Conservation (phyloP, 2,797 vertebrate species). For the Scleropages formosus region DNA sequence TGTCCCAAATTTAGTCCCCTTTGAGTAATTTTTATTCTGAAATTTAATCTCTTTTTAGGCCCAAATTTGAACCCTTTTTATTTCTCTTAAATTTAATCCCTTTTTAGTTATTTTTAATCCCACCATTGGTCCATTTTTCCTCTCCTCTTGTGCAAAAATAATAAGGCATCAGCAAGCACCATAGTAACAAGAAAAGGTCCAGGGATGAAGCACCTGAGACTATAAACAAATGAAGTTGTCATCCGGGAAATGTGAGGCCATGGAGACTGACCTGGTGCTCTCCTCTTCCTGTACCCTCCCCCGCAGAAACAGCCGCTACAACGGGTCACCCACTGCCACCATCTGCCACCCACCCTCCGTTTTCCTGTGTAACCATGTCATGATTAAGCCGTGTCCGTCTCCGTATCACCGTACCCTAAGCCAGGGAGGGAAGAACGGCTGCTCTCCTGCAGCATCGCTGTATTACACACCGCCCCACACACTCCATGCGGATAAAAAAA, state of each 20-base stretch:
- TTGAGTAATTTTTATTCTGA: too few species aligned
- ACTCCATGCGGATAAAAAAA: constrained; percentile 72
- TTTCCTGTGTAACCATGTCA: constrained; percentile 49
- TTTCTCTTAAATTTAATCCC: not conserved
- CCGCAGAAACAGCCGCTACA: not conserved
- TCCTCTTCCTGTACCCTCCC: not conserved
- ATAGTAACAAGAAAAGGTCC: constrained; percentile 70
- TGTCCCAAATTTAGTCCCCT: too few species aligned
- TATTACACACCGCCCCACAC: constrained; percentile 66
- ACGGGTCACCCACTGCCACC: constrained; percentile 46
- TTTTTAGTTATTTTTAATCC: constrained; percentile 48
- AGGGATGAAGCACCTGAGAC: constrained; percentile 54
- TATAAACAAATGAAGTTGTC: constrained; percentile 86
- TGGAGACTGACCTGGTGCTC: constrained; percentile 59
- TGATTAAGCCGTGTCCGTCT: constrained; percentile 77
- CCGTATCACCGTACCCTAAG: constrained; percentile 51
- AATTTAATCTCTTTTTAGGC: too few species aligned
- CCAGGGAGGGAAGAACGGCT: constrained; percentile 32
- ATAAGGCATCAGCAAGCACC: constrained; percentile 63
- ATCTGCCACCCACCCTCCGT: not conserved
- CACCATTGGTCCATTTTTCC: constrained; percentile 28
- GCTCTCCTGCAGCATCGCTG: constrained; percentile 58
- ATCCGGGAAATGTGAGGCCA: constrained; percentile 79
- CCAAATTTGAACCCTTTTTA: not conserved
- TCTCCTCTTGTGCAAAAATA: constrained; percentile 49